Conservation (phyloP, 2,113 vertebrate genomes). For the Podocnemis expansa region DNA sequence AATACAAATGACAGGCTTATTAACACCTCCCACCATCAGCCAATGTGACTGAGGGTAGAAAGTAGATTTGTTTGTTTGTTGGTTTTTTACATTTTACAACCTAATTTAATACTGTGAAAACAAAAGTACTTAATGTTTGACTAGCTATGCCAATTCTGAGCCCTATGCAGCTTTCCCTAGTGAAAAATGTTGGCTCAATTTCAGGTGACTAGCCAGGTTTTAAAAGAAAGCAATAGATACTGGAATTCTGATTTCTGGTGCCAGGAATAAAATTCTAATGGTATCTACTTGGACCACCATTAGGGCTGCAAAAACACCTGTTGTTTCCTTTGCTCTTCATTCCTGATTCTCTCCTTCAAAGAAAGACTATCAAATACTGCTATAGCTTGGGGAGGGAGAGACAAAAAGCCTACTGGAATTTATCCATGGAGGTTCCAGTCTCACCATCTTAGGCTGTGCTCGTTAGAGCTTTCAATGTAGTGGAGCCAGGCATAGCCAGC, state of each 20-base stretch:
- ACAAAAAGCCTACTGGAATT: not conserved
- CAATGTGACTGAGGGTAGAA: not conserved
- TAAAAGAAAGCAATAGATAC: too few species aligned
- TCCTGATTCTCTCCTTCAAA: not conserved
- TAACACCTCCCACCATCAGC: too few species aligned
- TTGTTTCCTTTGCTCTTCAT: not conserved
- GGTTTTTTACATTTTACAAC: not conserved
- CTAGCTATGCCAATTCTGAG: too few species aligned
- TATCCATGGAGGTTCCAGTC: not conserved
- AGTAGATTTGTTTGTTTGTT: not conserved
- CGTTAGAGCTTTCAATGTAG: not conserved
- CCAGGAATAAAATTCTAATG: not conserved
- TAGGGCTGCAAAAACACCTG: not conserved
- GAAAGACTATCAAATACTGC: too few species aligned
- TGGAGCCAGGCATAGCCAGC: too few species aligned
- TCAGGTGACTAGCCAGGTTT: too few species aligned
- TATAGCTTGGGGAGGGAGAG: too few species aligned
- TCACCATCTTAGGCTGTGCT: not conserved
- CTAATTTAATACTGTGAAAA: not conserved
- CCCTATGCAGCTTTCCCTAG: too few species aligned
- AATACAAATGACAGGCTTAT: too few species aligned
- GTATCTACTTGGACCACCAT: not conserved
- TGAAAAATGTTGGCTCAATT: too few species aligned
- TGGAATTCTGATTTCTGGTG: too few species aligned
- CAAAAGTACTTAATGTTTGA: not conserved